Evolutionary conservation across 1,140 invertebrate genomes (phyloP).

Genomic region (Helicoverpa armigera): DNA sequence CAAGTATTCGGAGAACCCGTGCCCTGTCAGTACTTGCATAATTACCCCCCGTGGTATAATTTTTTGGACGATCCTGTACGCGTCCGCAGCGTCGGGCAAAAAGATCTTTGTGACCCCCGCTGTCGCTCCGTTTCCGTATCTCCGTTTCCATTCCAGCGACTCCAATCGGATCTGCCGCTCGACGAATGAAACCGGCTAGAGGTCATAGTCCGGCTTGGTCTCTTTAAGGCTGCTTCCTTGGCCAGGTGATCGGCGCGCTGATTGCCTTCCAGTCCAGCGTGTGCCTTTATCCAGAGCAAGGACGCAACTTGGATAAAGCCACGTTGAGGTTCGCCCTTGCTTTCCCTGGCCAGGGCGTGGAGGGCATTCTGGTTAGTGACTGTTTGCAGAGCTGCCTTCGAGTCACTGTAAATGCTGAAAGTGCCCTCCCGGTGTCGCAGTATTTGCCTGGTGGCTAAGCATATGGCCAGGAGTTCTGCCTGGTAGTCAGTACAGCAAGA

Average conservation of each 20-base stretch:
- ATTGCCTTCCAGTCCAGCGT: slow-evolving; percentile 53
- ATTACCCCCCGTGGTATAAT: background rate
- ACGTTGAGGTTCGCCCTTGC: slow-evolving; percentile 14
- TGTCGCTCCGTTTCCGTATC: slow-evolving; percentile 12
- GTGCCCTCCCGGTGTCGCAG: background rate
- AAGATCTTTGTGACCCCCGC: slow-evolving; percentile 23
- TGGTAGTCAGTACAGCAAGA: slow-evolving; percentile 54
- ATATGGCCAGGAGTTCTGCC: slow-evolving; percentile 51
- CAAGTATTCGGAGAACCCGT: slow-evolving; percentile 41
- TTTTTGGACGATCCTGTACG: background rate
- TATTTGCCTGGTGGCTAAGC: background rate
- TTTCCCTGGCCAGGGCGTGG: slow-evolving; percentile 51
- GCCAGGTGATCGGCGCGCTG: slow-evolving; percentile 54
- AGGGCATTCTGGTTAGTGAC: background rate
- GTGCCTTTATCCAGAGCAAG: slow-evolving; percentile 55
- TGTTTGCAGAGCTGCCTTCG: slow-evolving; percentile 53
- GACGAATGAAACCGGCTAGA: slow-evolving; percentile 49
- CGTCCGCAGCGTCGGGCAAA: slow-evolving; percentile 11
- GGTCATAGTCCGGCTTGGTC: slow-evolving; percentile 46
- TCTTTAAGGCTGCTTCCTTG: slow-evolving; percentile 41
- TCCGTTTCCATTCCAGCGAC: slow-evolving; percentile 35
- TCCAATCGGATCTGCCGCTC: slow-evolving; percentile 26
- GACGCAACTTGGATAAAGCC: slow-evolving; percentile 17
- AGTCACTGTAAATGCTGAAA: slow-evolving; percentile 54
- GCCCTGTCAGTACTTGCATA: slow-evolving; percentile 26